Evolutionary conservation across 2,797 vertebrate species (phyloP), one percentile per base, ranked within the genome.

Genomic region (Melanotaenia parkinsoni): DNA sequence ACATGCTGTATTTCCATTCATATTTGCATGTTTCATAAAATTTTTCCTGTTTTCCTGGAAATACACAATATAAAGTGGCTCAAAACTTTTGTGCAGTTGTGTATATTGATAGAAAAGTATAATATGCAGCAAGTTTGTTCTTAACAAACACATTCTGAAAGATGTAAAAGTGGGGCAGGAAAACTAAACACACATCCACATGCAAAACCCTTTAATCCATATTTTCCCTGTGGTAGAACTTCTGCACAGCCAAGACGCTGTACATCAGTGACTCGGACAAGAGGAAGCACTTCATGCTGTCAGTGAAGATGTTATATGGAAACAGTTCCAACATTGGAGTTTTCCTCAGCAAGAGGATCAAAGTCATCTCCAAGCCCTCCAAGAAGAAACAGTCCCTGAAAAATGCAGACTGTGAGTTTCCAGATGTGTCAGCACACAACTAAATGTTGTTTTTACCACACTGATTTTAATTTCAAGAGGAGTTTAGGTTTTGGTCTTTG

Each of bases 381-480:
- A 99, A 99, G 92, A 99, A 99, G 95, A 99, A 99, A 70, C 98
- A 99, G 92, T 99, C 98, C 10, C 88, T 99, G 89, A 99, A 99
- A 95, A 99, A 99, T 72, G 97, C 98, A 63, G 98, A 99, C 89
- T 89, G 98, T 99, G 91, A 95, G 98, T 92, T 40, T 8, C 20
- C 33, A 37, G 13, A 67, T 26, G 20, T 93, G 83, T 86, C 56
- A 8, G 3, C 20, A 63, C 20, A 69, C 47, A 12, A 20, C 0
- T 16, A 16, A 9, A 6, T 28, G 22, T 1, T n/a, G 51, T 35
- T 62, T 56, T 58, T 20, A n/a, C 28, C 26, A 10, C 58, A 65
- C 6, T 67, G 57, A 28, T 67, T 65, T 74, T 0, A 11, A 58
- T 45, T 58, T 43, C 7, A 14, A 37, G 53, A 51, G 51, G 1